Evolutionary conservation across 2,888 invertebrate genomes (phyloP).

Genomic region (Stenichneumon culpator): DNA sequence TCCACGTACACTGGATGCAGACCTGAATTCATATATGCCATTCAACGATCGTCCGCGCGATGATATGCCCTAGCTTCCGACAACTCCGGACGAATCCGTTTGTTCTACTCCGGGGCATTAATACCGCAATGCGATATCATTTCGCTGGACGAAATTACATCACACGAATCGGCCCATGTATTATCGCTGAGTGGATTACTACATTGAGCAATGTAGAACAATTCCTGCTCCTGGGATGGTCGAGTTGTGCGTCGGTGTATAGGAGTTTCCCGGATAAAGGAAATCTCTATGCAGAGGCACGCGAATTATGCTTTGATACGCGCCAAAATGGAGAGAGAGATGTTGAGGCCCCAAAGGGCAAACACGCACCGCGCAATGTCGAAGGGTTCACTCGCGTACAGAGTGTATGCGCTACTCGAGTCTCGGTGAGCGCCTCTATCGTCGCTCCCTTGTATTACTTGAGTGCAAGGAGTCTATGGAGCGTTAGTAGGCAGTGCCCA

Average conservation of each 20-base stretch:
- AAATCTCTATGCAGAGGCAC: slow-evolving; percentile 54
- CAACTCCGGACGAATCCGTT: neutral
- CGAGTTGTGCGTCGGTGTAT: neutral
- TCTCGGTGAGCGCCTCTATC: slow-evolving; percentile 11
- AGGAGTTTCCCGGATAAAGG: slow-evolving; percentile 29
- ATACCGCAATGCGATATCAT: neutral
- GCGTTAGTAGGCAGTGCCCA: slow-evolving; percentile 32
- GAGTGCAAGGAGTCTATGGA: slow-evolving; percentile 30
- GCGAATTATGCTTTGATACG: slow-evolving; percentile 63
- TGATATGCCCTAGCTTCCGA: neutral
- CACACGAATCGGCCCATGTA: neutral
- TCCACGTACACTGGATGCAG: neutral
- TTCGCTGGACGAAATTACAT: neutral
- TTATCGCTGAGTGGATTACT: neutral
- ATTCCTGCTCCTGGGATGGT: neutral
- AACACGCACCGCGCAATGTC: slow-evolving; percentile 58
- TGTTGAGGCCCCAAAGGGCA: slow-evolving; percentile 34
- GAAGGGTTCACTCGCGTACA: slow-evolving; percentile 60
- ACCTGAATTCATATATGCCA: slow-evolving; percentile 6
- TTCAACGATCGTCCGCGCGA: neutral
- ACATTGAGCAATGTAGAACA: slow-evolving; percentile 2
- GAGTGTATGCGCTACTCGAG: slow-evolving; percentile 4
- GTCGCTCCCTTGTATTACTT: slow-evolving; percentile 37
- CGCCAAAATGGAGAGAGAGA: slow-evolving; percentile 36
- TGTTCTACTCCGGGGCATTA: neutral